Conservation (phyloP, 2,797 vertebrate genomes). For the Heliangelus exortis region DNA sequence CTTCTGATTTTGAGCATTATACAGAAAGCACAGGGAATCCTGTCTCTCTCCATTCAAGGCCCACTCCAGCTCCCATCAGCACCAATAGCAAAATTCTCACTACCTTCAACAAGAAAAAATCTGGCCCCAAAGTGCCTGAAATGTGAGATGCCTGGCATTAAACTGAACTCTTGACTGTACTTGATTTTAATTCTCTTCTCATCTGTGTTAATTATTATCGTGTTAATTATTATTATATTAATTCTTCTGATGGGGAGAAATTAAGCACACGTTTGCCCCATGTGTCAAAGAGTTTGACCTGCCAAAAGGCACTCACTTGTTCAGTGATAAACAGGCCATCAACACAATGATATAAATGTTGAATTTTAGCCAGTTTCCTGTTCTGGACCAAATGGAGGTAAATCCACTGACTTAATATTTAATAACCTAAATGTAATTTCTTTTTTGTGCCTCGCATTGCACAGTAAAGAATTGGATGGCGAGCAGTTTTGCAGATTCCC, state of each 20-base stretch:
- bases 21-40: conserved; percentile 66
- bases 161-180: conserved; percentile 68
- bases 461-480: conserved; percentile 79
- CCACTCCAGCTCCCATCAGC: not conserved
- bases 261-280: conserved; percentile 72
- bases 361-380: conserved; percentile 82
- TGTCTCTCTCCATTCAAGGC: conserved; percentile 30
- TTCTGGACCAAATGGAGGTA: conserved; percentile 82
- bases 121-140: conserved; percentile 54
- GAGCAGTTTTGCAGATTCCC: conserved; percentile 79
- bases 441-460: conserved; percentile 77
- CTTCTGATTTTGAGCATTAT: conserved; percentile 75
- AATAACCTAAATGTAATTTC: conserved; percentile 86
- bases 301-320: conserved; percentile 80
- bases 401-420: conserved; percentile 85
- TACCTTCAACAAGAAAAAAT: conserved; percentile 18
- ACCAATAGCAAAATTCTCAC: conserved; percentile 2
- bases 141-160: conserved; percentile 66
- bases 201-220: conserved; percentile 53
- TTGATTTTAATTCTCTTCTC: conserved; percentile 73
- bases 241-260: conserved; percentile 70
- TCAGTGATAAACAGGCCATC: conserved; percentile 81
- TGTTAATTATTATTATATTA: conserved; percentile 79
- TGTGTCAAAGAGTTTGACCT: conserved; percentile 76
- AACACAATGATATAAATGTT: conserved; percentile 77